Percentiles rank a stretch among this genome's conserved stretches.
Conservation (phyloP, 64 coral and sea anemone species). For the Dendrophyllia cribrosa region DNA sequence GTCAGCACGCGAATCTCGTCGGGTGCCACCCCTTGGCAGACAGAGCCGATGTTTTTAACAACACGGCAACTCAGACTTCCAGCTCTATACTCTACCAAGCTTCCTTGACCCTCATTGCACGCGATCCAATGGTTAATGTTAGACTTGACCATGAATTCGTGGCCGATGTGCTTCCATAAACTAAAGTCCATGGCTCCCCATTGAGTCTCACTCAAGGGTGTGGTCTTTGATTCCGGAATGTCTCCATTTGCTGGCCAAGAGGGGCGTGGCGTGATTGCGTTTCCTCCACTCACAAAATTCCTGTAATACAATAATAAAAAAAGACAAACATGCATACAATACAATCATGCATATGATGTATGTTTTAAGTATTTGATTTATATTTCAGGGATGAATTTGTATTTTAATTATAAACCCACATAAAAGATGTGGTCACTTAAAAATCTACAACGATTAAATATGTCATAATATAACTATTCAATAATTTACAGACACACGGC, state of each 20-base stretch:
- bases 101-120: slow-evolving; percentile 49
- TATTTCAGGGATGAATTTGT: too few relatives aligned
- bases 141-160: slow-evolving; percentile 56
- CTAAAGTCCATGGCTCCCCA: slow-evolving; percentile 44
- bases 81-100: slow-evolving; percentile 40
- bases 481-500: too few relatives aligned
- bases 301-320: not conserved
- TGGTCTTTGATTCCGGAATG: slow-evolving; percentile 6
- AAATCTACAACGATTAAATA: too few relatives aligned
- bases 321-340: not conserved
- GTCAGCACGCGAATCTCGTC: slow-evolving; percentile 27
- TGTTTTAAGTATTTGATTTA: too few relatives aligned
- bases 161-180: slow-evolving; percentile 32
- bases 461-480: too few relatives aligned
- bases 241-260: slow-evolving; percentile 30
- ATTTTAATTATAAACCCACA: too few relatives aligned
- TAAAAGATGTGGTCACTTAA: too few relatives aligned
- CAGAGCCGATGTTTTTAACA: slow-evolving; percentile 31
- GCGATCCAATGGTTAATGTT: slow-evolving; percentile 79
- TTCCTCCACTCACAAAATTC: not conserved
- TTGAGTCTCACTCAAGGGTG: slow-evolving; percentile 15
- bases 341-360: too few relatives aligned
- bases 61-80: slow-evolving; percentile 44
- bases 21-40: not conserved
- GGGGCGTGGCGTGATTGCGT: slow-evolving; percentile 43